Evolutionary conservation across 2,888 invertebrate genomes (phyloP), one percentile per base, ranked within the genome.

Genomic region (Alsophila aescularia): DNA sequence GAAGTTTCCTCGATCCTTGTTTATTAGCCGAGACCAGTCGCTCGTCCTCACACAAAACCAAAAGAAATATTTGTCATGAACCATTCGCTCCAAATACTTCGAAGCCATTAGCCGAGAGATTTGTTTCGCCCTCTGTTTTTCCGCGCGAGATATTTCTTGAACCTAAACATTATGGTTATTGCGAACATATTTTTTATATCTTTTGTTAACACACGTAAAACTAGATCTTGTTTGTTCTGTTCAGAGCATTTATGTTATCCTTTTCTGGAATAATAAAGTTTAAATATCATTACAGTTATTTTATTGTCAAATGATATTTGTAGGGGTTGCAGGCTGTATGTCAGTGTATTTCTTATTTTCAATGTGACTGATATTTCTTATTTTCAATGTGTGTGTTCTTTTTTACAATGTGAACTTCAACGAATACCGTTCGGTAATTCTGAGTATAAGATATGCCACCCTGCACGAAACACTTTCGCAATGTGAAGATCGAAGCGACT

Each of bases 31-130:
- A 90, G 32, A 56, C 60, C 58, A 91, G 70, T 58, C 90, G 72
- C 51, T 90, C 90, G 65, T 91, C 90, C 67, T 84, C 87, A 72
- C 85, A 81, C 49, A 90, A 69, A 39, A 76, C 78, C 42, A 75
- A 60, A 90, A 80, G 66, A 90, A 91, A 77, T 90, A 80, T 79
- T 90, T 90, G 75, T 91, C 90, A 66, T 90, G 87, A 44, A 89
- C 89, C 90, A 91, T 91, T 74, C 87, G 80, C 64, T 86, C 85
- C 74, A 91, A 81, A 79, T 90, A 91, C 76, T 88, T 89, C 42
- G 89, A 89, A 43, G 89, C 83, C 89, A 91, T 89, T 75, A 90
- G 70, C 40, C 87, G 83, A 52, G 83, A 84, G 67, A 87, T 85
- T 73, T 83, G 83, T 52, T 85, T 74, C 42, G 75, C 67, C 67